These are phyloP conservation scores for Psittacula cyanocephala DNA, from an alignment of 2,113 vertebrate species.

Conservation along the genomic window DNA sequence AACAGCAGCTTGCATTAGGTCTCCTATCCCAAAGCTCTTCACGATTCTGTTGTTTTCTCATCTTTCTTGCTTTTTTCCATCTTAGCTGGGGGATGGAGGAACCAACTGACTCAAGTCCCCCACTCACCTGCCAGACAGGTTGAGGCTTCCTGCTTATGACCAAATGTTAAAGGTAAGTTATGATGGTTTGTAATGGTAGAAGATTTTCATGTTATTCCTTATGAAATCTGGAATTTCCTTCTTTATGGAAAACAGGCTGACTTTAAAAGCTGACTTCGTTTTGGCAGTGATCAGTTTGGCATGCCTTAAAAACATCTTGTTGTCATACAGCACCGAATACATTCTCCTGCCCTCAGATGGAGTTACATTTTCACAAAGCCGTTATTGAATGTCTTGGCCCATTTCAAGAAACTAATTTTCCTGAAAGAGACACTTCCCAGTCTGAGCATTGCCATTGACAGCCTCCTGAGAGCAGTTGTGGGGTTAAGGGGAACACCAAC, in stretches of 20 bases:
- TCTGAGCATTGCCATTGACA: not conserved
- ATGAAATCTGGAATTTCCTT: not conserved
- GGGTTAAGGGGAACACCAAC: not conserved
- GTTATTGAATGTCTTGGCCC: not conserved
- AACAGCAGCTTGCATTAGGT: not conserved
- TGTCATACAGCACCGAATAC: not conserved
- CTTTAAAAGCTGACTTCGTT: not conserved
- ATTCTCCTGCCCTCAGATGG: not conserved
- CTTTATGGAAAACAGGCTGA: not conserved
- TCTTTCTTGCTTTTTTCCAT: not conserved
- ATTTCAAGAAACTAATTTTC: not conserved
- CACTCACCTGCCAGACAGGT: not conserved
- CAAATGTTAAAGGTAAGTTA: not conserved
- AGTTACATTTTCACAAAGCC: not conserved
- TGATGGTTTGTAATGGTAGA: not conserved
- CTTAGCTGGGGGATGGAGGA: not conserved
- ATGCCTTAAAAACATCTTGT: not conserved
- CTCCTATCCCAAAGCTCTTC: not conserved
- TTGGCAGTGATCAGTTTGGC: not conserved
- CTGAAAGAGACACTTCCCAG: not conserved
- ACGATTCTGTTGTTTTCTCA: not conserved
- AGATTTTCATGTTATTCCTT: not conserved
- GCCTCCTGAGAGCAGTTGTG: not conserved
- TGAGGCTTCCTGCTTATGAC: not conserved
- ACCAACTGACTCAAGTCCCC: fast-evolving